Evolutionary conservation across 2,113 vertebrate species (phyloP).

Genomic region (Tangachromis dhanisi): DNA sequence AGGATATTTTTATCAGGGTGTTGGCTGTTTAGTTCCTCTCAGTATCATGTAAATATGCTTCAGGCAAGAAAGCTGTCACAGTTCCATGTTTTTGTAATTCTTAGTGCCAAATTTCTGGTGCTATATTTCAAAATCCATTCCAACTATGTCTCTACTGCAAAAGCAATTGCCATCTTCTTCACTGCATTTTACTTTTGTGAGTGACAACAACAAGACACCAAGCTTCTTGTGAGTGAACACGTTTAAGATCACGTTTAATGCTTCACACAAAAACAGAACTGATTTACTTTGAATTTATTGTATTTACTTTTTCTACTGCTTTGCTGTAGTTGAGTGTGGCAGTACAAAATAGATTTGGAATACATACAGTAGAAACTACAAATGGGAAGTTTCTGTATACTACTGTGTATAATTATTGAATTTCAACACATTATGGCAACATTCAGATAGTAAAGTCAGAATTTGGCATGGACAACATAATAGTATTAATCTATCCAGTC

Average conservation of each 20-base stretch:
- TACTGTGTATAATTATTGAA: not conserved
- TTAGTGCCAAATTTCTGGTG: constrained; percentile 13
- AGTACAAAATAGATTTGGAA: not conserved
- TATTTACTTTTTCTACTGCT: not conserved
- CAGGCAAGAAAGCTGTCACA: not conserved
- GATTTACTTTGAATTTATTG: not conserved
- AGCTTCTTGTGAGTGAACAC: not conserved
- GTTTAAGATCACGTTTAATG: not conserved
- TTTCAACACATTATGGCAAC: not conserved
- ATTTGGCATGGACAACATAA: not conserved
- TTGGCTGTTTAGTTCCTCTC: not conserved
- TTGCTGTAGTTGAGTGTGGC: not conserved
- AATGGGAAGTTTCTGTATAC: not conserved
- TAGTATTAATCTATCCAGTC: not conserved
- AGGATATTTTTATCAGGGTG: not conserved
- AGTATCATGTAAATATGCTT: constrained; percentile 32
- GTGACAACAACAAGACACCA: not conserved
- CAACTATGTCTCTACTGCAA: not conserved
- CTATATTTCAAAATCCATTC: constrained; percentile 3
- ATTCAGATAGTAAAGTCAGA: not conserved
- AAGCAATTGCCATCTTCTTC: constrained; percentile 15
- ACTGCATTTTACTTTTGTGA: constrained; percentile 11
- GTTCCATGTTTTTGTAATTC: constrained; percentile 20
- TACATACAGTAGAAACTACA: not conserved
- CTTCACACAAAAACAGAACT: not conserved